Conservation (phyloP, 2,888 invertebrate genomes). For the Clunio marinus region DNA sequence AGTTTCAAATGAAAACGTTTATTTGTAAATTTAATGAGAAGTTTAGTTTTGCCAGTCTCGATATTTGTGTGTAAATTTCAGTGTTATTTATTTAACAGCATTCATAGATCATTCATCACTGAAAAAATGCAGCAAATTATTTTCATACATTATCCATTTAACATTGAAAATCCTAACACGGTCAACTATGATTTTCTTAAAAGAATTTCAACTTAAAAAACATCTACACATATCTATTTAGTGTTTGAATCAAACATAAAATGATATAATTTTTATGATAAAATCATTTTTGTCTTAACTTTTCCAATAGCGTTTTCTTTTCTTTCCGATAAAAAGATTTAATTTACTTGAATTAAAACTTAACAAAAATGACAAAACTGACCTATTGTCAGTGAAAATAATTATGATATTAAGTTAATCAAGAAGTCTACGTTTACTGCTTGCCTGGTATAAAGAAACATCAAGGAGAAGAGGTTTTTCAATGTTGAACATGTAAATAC, state of each 20-base stretch:
- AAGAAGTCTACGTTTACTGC: no score
- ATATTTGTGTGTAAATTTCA: constrained; percentile 1
- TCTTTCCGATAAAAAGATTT: no score
- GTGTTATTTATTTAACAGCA: not conserved
- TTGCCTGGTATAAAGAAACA: not conserved
- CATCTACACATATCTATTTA: no score
- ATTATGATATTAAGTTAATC: no score
- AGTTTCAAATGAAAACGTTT: not conserved
- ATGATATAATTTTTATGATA: no score
- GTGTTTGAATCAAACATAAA: no score
- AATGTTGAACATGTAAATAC: not conserved
- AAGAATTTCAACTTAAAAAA: no score
- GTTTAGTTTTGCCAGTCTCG: not conserved
- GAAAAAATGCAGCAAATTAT: constrained; percentile 27
- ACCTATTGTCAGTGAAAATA: no score
- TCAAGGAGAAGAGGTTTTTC: not conserved
- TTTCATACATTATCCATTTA: constrained; percentile 36
- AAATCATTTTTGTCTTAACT: no score
- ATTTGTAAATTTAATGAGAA: not conserved
- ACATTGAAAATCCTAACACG: constrained; percentile 27
- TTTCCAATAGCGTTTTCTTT: no score
- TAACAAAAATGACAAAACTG: no score
- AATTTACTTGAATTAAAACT: no score
- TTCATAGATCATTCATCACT: not conserved
- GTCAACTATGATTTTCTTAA: constrained; percentile 25